Conservation (phyloP, 2,888 invertebrate species). For the Tuta absoluta region DNA sequence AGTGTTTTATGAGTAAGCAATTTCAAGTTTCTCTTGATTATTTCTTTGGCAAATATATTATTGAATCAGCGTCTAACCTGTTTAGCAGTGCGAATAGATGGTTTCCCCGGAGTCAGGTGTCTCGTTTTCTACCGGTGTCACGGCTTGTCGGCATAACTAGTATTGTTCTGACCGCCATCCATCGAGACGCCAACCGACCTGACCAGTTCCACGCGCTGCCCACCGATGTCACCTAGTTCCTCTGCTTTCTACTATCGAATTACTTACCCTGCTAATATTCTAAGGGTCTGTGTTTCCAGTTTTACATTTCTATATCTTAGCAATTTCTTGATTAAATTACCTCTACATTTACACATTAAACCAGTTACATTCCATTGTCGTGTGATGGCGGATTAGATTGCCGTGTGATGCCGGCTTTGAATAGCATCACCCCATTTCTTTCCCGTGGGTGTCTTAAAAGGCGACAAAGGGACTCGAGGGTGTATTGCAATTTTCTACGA, state of each 20-base stretch:
- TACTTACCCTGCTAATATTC: conserved; percentile 4
- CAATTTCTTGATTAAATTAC: neutral
- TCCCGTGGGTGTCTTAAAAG: no score
- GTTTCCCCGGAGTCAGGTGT: conserved; percentile 7
- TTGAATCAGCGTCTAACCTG: neutral
- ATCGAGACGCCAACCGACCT: conserved; percentile 13
- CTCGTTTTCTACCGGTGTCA: conserved; percentile 1
- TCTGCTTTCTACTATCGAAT: conserved; percentile 36
- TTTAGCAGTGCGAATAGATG: conserved; percentile 6
- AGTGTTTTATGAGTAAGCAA: neutral
- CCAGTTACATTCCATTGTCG: neutral
- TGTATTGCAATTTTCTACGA: no score
- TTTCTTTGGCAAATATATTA: neutral
- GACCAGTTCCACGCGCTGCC: conserved; percentile 38
- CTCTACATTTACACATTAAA: neutral
- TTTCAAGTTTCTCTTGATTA: neutral
- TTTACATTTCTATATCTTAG: neutral
- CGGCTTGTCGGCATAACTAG: conserved; percentile 17
- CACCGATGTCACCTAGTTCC: conserved; percentile 40
- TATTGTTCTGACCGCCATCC: conserved; percentile 26
- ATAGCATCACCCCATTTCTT: no score
- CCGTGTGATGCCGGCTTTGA: no score
- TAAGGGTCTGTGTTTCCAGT: conserved; percentile 7
- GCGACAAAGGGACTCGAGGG: no score
- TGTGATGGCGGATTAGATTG: no score